Evolutionary conservation across 2,888 invertebrate species (phyloP).

Genomic region (Ophion ventricosus): DNA sequence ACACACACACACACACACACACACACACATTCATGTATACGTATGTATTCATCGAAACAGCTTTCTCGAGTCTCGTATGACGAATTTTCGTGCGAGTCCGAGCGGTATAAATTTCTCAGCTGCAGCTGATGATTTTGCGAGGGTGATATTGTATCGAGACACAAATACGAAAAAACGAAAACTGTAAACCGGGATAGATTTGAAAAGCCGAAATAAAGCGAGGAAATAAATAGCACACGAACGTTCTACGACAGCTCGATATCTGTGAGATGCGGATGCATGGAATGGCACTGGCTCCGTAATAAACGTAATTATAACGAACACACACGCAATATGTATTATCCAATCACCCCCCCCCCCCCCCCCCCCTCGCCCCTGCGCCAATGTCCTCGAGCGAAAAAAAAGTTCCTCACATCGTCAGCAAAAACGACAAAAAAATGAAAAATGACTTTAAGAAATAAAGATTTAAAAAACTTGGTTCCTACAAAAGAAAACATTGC

Average conservation of each 20-base stretch:
- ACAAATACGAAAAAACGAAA: constrained; percentile 24
- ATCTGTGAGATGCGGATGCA: constrained; percentile 60
- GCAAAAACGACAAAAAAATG: constrained; percentile 59
- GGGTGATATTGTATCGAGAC: constrained; percentile 59
- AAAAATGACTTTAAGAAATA: constrained; percentile 60
- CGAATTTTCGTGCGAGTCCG: constrained; percentile 32
- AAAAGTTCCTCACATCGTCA: constrained; percentile 61
- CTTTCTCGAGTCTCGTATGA: constrained; percentile 50
- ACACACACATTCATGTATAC: constrained; percentile 61
- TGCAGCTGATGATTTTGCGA: constrained; percentile 13
- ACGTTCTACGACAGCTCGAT: constrained; percentile 57
- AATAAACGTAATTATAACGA: constrained; percentile 63
- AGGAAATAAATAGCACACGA: constrained; percentile 1
- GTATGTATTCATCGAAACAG: constrained; percentile 60
- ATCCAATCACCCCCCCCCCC: constrained; percentile 52
- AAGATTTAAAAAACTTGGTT: constrained; percentile 70
- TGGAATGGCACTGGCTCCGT: constrained; percentile 65
- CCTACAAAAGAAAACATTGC: constrained; percentile 65
- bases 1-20: constrained; percentile 55
- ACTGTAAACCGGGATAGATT: not conserved
- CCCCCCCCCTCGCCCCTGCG: constrained; percentile 53
- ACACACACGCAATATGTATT: constrained; percentile 65
- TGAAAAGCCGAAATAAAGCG: not conserved
- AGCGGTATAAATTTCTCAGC: constrained; percentile 24
- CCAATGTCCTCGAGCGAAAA: constrained; percentile 54